Conservation (phyloP, 30 jellyfish, hydroid and myxozoan genomes). For the Aurelia aurita complex sp. Pacific region DNA sequence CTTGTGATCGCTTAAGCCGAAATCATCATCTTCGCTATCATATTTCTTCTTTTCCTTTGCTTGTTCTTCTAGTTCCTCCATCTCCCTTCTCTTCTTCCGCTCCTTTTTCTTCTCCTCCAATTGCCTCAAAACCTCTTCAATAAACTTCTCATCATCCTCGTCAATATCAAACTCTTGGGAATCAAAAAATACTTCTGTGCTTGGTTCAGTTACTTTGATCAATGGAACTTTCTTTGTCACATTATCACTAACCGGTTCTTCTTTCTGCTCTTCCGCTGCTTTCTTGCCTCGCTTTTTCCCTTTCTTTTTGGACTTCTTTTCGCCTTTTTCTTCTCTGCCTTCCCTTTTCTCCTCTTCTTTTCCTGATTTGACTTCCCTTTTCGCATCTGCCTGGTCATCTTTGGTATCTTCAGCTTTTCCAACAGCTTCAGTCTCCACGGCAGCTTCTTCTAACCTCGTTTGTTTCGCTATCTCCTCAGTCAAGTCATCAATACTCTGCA, state of each 20-base stretch:
- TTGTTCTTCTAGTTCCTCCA: conserved; percentile 40
- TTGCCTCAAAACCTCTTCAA: conserved; percentile 63
- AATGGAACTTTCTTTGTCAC: conserved; percentile 57
- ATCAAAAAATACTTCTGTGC: conserved; percentile 60
- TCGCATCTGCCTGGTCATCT: not conserved
- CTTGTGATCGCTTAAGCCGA: not conserved
- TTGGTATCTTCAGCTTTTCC: not conserved
- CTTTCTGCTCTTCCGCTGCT: not conserved
- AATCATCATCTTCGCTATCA: conserved; percentile 14
- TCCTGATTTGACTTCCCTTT: not conserved
- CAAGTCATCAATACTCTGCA: not conserved
- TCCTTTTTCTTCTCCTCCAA: conserved; percentile 42
- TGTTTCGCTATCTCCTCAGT: not conserved
- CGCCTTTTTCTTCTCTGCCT: conserved; percentile 1
- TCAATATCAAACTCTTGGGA: conserved; percentile 54
- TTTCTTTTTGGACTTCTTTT: conserved; percentile 10
- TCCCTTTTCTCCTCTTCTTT: conserved; percentile 2
- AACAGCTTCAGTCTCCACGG: not conserved
- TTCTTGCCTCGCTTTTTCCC: conserved; percentile 18
- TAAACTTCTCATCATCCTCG: conserved; percentile 65
- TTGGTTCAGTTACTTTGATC: conserved; percentile 61
- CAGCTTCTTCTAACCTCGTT: not conserved
- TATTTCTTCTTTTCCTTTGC: not conserved
- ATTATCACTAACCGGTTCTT: not conserved
- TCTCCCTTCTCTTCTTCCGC: conserved; percentile 37